phyloP scores from a whole-genome alignment of 1,140 invertebrate genomes.

The Spodoptera frugiperda region DNA sequence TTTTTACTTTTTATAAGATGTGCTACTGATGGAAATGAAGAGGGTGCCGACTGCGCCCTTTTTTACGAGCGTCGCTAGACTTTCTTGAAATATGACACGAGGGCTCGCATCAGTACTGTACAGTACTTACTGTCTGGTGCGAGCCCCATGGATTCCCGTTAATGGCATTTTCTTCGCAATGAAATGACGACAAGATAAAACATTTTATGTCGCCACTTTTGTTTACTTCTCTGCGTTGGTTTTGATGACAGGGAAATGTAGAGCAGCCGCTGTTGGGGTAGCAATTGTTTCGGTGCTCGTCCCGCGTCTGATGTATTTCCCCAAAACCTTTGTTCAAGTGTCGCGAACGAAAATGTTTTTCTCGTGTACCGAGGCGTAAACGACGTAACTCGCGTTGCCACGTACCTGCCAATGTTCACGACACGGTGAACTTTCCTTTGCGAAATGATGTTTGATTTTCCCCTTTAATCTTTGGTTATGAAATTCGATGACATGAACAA shows the following conservation, averaged over 20 bases:
- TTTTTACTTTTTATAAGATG: conserved; percentile 50
- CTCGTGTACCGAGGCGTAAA: conserved; percentile 27
- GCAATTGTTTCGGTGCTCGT: conserved; percentile 58
- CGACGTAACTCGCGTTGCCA: not conserved
- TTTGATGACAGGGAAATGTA: conserved; percentile 67
- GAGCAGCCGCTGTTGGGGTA: conserved; percentile 55
- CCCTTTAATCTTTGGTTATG: conserved; percentile 31
- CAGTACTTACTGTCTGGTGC: too few species aligned
- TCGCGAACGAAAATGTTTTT: conserved; percentile 40
- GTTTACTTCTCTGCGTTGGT: conserved; percentile 71
- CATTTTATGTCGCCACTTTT: conserved; percentile 78
- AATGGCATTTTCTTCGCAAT: conserved; percentile 51
- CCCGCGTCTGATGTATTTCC: conserved; percentile 32
- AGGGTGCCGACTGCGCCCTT: conserved; percentile 66
- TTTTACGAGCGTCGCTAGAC: conserved; percentile 69
- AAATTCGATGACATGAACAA: conserved; percentile 21
- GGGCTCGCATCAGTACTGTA: conserved; percentile 43
- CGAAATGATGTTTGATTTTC: conserved; percentile 29
- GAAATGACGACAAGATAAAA: conserved; percentile 70
- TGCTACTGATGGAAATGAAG: conserved; percentile 65
- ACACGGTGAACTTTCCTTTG: conserved; percentile 27
- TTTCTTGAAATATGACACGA: conserved; percentile 74
- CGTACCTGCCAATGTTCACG: conserved; percentile 9
- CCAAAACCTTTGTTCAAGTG: conserved; percentile 37
- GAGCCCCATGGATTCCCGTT: conserved; percentile 37